Evolutionary conservation across 1,140 invertebrate species (phyloP).

Genomic region (Myzus persicae): DNA sequence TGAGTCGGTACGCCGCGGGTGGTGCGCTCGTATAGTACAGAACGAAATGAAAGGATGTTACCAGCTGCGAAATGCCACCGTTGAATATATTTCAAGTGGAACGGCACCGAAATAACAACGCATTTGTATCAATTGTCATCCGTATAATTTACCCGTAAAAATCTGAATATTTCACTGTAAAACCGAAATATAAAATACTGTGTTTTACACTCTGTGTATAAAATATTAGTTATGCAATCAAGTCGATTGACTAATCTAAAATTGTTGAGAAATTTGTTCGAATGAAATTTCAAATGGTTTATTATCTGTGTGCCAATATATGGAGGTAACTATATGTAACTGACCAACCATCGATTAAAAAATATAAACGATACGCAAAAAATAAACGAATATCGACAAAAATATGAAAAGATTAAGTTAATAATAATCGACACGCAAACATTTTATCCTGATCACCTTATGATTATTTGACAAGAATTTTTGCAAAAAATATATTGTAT

Average conservation of each 20-base stretch:
- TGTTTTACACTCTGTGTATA: background rate
- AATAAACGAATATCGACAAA: too few species aligned
- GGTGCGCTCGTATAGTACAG: background rate
- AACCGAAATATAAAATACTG: too few species aligned
- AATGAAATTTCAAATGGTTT: background rate
- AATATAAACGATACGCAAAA: too few species aligned
- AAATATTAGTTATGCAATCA: background rate
- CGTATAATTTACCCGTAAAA: background rate
- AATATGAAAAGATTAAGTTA: too few species aligned
- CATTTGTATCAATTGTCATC: background rate
- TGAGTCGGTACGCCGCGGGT: conserved; percentile 27
- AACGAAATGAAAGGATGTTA: conserved; percentile 30
- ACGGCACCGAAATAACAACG: background rate
- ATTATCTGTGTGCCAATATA: background rate
- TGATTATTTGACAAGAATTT: too few species aligned
- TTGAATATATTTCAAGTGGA: background rate
- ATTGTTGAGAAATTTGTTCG: background rate
- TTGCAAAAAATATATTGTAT: too few species aligned
- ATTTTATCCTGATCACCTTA: too few species aligned
- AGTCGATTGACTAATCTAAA: background rate
- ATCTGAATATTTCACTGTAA: background rate
- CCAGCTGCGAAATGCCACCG: conserved; percentile 35
- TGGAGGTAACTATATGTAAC: too few species aligned
- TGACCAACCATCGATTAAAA: too few species aligned
- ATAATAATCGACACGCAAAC: too few species aligned